Base-by-base conservation (phyloP, 2,113 vertebrate species). In the Antigone vipio region DNA sequence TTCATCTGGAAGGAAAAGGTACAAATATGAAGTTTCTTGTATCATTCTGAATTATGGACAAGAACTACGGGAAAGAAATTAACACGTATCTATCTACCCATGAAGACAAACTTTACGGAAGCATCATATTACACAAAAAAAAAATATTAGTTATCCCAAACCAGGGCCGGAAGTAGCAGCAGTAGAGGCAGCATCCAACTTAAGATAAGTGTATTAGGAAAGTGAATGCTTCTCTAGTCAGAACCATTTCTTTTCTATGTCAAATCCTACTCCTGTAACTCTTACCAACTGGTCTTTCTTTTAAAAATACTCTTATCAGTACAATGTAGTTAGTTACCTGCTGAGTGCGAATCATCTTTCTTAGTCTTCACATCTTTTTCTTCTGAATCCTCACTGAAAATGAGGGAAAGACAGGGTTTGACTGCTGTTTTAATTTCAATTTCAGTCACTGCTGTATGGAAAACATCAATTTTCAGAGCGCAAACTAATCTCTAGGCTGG, bases 341-440 rank as follows among this genome's bases (percentile, higher is more conserved):
- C 99, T 11, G 99, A 99, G 84, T 98, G 98, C 72, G 98, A 98
- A 95, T 99, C 99, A 71, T 99, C 99, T 89, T 98, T 98, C 98
- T 99, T 99, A 85, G 99, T 96, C 98, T 99, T 99, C 96, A 99
- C 97, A 85, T 99, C 98, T 98, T 99, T 99, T 15, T 99, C 99
- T 97, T 99, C 99, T 29, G 99, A 99, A 82, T 99, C 99, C 97
- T 99, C 99, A 95, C 99, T 99, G 95, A 29, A 98, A 97, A 47
- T 9, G 18, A 88, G 77, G 97, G 34, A 62, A 47, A 80, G 53
- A 87, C 1, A 82, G 74, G 59, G 78, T 56, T 16, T 79, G 67
- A 69, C 23, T 45, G 32, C 32, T 59, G 24, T 6, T 66, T 49
- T 27, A 56, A 10, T 47, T 58, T 14, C 0, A 7, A 12, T 55